Evolutionary conservation across 1,140 invertebrate species (phyloP).

Genomic region (Melitaea cinxia): DNA sequence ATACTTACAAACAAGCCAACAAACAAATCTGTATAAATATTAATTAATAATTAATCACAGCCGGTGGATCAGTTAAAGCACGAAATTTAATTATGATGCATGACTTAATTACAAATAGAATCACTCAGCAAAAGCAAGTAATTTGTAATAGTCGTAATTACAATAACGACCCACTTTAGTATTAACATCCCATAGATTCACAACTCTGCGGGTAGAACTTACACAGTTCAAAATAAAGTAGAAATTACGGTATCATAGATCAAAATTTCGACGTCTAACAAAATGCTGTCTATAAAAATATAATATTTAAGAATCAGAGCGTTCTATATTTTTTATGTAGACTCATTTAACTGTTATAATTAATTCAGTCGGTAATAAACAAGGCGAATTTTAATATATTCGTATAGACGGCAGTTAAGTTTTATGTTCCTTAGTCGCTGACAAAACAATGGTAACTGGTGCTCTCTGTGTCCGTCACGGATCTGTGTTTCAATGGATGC

Average conservation of each 20-base stretch:
- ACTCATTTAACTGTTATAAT: conserved; percentile 77
- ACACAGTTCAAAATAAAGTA: neutral
- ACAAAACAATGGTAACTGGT: conserved; percentile 61
- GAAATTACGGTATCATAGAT: neutral
- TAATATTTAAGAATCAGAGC: conserved; percentile 43
- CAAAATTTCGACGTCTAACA: conserved; percentile 11
- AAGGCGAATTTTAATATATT: conserved; percentile 67
- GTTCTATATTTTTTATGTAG: conserved; percentile 55
- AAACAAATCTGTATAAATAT: neutral
- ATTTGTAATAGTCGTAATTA: conserved; percentile 9
- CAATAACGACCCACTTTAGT: conserved; percentile 5
- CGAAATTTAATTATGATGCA: neutral
- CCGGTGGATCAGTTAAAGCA: neutral
- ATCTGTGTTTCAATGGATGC: conserved; percentile 40
- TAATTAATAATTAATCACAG: neutral
- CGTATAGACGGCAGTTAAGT: conserved; percentile 69
- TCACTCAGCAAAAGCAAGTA: neutral
- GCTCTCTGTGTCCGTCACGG: conserved; percentile 31
- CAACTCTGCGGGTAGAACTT: neutral
- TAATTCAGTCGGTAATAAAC: conserved; percentile 71
- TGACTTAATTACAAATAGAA: conserved; percentile 1
- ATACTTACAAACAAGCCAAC: neutral
- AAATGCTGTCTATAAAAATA: conserved; percentile 24
- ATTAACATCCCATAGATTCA: neutral
- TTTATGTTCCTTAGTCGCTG: conserved; percentile 62